Evolutionary conservation across 2,113 vertebrate species (phyloP).

Genomic region (Nyctibius bracteatus): DNA sequence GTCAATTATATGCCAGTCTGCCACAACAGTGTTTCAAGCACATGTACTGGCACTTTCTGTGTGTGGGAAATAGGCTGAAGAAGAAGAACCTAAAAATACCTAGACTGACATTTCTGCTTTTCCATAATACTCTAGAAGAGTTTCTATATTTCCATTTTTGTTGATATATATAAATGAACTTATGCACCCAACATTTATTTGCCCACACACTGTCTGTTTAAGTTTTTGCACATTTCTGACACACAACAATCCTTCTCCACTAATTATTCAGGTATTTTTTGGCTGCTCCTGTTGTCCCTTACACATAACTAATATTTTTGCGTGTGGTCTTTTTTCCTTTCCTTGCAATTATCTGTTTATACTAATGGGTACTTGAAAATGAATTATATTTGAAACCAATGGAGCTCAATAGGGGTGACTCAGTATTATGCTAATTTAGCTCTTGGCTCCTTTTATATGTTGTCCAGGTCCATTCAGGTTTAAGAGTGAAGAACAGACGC

Average conservation of each 20-base stretch:
- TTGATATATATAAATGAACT: not conserved
- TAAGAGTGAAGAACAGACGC: slow-evolving; percentile 6
- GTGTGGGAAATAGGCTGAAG: not conserved
- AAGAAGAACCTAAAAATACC: not conserved
- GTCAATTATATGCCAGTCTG: not conserved
- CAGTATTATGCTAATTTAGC: slow-evolving; percentile 42
- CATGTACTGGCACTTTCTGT: not conserved
- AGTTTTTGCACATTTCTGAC: not conserved
- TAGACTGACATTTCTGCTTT: not conserved
- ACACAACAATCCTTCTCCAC: not conserved
- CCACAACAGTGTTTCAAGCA: not conserved
- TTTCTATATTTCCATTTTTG: not conserved
- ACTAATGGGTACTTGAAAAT: not conserved
- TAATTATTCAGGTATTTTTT: not conserved
- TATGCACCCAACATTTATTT: not conserved
- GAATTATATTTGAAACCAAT: not conserved
- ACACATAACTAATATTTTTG: not conserved
- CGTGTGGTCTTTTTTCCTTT: not conserved
- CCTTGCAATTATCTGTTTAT: slow-evolving; percentile 1
- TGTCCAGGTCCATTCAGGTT: slow-evolving; percentile 7
- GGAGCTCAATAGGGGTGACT: not conserved
- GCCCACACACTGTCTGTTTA: not conserved
- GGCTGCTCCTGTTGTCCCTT: not conserved
- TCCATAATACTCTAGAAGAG: not conserved
- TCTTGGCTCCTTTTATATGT: slow-evolving; percentile 4